Conservation (phyloP, 37 sponge, comb jelly and placozoan species). For the Bolinopsis microptera region DNA sequence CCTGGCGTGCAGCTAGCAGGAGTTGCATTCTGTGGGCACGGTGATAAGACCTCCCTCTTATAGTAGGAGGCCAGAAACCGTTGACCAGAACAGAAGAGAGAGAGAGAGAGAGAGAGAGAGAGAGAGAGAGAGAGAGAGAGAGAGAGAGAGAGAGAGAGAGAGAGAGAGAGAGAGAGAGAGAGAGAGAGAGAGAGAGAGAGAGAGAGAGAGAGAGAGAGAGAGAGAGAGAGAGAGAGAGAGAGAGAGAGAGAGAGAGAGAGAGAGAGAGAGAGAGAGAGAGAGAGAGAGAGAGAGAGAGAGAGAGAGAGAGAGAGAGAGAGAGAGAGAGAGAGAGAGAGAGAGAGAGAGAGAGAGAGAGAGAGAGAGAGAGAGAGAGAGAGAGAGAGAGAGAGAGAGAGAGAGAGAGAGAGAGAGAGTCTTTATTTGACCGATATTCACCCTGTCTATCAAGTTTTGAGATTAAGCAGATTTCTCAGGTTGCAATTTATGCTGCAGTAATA, state of each 20-base stretch:
- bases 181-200: too few relatives aligned
- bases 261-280: not conserved
- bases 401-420: not conserved
- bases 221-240: not conserved
- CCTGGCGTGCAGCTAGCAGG: too few relatives aligned
- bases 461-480: not conserved
- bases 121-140: too few relatives aligned
- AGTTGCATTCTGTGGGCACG: too few relatives aligned
- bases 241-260: not conserved
- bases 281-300: not conserved
- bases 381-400: not conserved
- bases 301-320: not conserved
- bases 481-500: too few relatives aligned
- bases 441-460: not conserved
- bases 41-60: too few relatives aligned
- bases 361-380: not conserved
- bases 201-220: not conserved
- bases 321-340: not conserved
- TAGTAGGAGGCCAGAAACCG: too few relatives aligned
- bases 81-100: too few relatives aligned
- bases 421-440: not conserved
- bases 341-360: not conserved
- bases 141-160: too few relatives aligned
- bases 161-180: too few relatives aligned
- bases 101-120: too few relatives aligned